A percentile compares a stretch with the other conserved stretches of the same genome.
These are phyloP conservation scores for Micrastur ruficollis DNA, from an alignment of 2,797 vertebrate genomes.

Conservation along the genomic window DNA sequence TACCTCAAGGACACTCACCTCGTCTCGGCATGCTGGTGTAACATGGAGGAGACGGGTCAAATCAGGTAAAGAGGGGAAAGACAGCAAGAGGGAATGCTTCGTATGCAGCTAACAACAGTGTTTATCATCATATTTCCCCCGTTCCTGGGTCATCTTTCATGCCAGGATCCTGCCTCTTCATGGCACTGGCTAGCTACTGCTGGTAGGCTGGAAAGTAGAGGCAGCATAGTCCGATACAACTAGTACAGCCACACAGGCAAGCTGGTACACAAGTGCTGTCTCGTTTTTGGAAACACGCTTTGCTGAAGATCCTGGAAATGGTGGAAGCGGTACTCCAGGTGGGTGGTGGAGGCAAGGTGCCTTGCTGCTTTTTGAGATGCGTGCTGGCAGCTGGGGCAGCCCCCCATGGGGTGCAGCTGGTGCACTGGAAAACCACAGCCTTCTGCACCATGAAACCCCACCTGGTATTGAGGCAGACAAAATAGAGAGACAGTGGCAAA, in stretches of 20 bases:
- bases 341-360: not conserved
- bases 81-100: not conserved
- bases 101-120: not conserved
- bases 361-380: not conserved
- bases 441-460: not conserved
- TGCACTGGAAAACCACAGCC: not conserved
- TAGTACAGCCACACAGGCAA: not conserved
- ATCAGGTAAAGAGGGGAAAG: not conserved
- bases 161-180: not conserved
- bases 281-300: not conserved
- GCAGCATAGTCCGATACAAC: not conserved
- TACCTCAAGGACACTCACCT: not conserved
- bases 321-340: not conserved
- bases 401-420: not conserved
- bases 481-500: not conserved
- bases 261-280: not conserved
- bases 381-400: not conserved
- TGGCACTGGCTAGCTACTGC: not conserved
- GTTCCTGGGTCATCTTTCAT: not conserved
- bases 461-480: not conserved
- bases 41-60: not conserved
- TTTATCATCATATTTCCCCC: not conserved
- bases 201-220: not conserved
- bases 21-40: accelerated
- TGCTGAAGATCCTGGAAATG: not conserved